Conservation (phyloP, 2,888 invertebrate species). For the Plebejus melissa region DNA sequence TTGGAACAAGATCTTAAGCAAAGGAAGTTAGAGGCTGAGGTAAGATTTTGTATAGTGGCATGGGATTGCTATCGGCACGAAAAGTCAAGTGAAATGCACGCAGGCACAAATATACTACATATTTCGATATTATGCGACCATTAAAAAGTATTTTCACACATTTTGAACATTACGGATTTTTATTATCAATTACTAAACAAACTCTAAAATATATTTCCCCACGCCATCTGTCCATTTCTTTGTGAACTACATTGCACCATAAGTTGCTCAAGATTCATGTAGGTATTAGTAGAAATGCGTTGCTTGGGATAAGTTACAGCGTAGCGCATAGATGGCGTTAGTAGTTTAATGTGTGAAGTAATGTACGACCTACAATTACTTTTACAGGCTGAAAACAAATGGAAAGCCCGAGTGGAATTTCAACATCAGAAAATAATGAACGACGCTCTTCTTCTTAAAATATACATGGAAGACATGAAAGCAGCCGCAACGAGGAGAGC, state of each 20-base stretch:
- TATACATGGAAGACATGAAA: not conserved
- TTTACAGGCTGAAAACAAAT: conserved; percentile 60
- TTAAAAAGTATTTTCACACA: too few relatives aligned
- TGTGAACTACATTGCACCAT: not conserved
- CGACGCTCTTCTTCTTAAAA: conserved; percentile 53
- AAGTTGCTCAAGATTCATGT: not conserved
- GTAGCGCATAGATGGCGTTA: not conserved
- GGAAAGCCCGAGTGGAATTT: conserved; percentile 57
- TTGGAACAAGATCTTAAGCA: conserved; percentile 55
- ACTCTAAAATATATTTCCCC: not conserved
- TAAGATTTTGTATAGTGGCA: conserved; percentile 33
- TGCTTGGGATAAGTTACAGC: too few relatives aligned
- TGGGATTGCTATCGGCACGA: not conserved
- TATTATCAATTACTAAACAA: not conserved
- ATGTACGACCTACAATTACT: not conserved
- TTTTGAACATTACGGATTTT: not conserved
- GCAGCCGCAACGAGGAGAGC: conserved; percentile 1
- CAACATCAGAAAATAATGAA: conserved; percentile 66
- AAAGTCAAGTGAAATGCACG: too few relatives aligned
- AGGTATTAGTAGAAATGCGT: not conserved
- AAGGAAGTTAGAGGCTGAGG: conserved; percentile 55
- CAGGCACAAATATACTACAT: too few relatives aligned
- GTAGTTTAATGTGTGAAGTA: not conserved
- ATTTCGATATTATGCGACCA: too few relatives aligned
- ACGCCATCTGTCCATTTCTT: not conserved